Percentiles rank a stretch among this genome's conserved stretches.
phyloP scores from a whole-genome alignment of 2,113 vertebrate species.

The Chauna torquata region DNA sequence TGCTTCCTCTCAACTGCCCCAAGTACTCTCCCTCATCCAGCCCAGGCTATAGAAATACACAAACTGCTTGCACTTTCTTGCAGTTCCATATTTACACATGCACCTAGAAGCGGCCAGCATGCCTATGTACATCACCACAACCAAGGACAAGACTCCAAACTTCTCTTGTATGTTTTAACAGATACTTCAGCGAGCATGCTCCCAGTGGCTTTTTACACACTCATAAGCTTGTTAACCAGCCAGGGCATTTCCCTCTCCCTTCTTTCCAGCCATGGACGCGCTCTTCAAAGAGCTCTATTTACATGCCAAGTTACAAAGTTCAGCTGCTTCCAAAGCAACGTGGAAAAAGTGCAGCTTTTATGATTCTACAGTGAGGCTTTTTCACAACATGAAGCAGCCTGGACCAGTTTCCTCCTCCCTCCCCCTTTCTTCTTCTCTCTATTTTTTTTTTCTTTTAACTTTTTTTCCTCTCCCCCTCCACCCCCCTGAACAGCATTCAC shows the following conservation, averaged over 20 bases:
- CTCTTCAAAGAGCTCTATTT: constrained; percentile 63
- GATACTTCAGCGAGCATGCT: background rate
- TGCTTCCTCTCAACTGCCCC: background rate
- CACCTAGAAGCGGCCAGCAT: background rate
- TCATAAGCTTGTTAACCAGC: background rate
- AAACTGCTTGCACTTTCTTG: background rate
- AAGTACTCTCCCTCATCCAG: accelerated
- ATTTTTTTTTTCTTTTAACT: background rate
- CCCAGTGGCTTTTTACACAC: background rate
- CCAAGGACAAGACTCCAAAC: background rate
- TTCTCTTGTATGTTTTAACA: background rate
- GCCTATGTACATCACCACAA: background rate
- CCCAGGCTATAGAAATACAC: background rate
- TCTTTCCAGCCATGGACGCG: background rate
- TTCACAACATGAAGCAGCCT: constrained; percentile 25
- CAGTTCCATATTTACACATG: background rate
- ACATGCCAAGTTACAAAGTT: constrained; percentile 62
- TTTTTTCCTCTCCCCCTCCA: background rate
- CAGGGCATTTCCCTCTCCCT: background rate
- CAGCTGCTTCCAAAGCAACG: constrained; percentile 41
- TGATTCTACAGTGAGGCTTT: constrained; percentile 33
- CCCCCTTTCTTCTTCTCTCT: too few relatives aligned
- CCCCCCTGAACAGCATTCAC: background rate
- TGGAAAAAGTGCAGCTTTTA: constrained; percentile 57
- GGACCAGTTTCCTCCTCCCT: background rate